A percentile compares a stretch with the other conserved stretches of the same genome.
Conservation (phyloP, 2,797 vertebrate genomes). For the Gymnoscopelus microlampas region DNA sequence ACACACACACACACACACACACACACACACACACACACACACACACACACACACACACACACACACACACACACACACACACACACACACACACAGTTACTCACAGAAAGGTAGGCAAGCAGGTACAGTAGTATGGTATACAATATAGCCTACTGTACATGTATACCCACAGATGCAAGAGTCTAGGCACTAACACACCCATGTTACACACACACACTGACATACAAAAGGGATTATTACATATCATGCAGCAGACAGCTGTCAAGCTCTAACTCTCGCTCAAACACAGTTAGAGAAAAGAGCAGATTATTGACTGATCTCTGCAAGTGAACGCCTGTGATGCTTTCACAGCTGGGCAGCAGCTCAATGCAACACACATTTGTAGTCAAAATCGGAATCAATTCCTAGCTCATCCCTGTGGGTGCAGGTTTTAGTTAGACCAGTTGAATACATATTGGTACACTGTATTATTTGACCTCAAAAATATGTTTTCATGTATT, state of each 20-base stretch:
- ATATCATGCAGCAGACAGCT: conserved; percentile 50
- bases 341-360: conserved; percentile 57
- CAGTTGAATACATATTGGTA: background rate
- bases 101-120: background rate
- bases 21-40: background rate
- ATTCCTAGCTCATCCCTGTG: conserved; percentile 36
- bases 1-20: background rate
- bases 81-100: background rate
- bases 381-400: conserved; percentile 30
- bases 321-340: conserved; percentile 44
- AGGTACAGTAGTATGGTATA: too few species aligned
- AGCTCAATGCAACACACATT: conserved; percentile 24
- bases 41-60: background rate
- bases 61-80: background rate
- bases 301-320: conserved; percentile 53
- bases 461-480: background rate
- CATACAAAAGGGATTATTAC: conserved; percentile 19
- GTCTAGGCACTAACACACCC: background rate
- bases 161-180: conserved; percentile 4
- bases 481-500: too few species aligned
- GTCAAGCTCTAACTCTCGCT: conserved; percentile 44
- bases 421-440: conserved; percentile 25
- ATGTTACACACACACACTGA: background rate
- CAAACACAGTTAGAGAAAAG: conserved; percentile 48
- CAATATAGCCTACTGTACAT: too few species aligned